phyloP scores from a whole-genome alignment of 2,113 vertebrate genomes.

The Promerops cafer region DNA sequence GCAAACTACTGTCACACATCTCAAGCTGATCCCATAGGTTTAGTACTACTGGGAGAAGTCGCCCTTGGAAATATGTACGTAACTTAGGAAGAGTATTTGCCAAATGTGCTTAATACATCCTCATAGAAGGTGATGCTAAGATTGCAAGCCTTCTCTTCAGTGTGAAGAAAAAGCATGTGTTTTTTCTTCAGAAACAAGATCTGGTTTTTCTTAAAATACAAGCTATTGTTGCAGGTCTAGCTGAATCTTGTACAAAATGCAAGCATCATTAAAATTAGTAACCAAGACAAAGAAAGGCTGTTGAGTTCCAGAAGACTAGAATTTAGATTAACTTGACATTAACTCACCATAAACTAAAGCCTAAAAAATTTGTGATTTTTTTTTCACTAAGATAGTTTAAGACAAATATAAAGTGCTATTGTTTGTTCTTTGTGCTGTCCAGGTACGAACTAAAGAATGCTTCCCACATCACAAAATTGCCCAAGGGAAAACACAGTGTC shows the following conservation, averaged over 20 bases:
- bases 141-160: background rate
- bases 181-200: background rate
- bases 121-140: background rate
- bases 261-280: background rate
- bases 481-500: conserved; percentile 97
- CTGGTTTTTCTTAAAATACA: background rate
- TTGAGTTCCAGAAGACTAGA: background rate
- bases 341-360: background rate
- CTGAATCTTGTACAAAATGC: background rate
- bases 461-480: conserved; percentile 90
- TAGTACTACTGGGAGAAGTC: conserved; percentile 91
- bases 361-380: background rate
- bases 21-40: conserved; percentile 87
- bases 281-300: background rate
- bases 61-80: conserved; percentile 98
- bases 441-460: conserved; percentile 98
- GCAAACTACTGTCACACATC: conserved; percentile 98
- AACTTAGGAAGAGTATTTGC: background rate
- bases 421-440: conserved; percentile 24
- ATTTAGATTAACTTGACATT: background rate
- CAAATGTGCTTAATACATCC: accelerated
- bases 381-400: background rate
- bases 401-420: background rate
- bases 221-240: background rate
- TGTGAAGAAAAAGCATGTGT: background rate